Evolutionary conservation across 37 sponge, comb jelly and placozoan genomes (phyloP), one percentile per base, ranked within the genome.

Genomic region (Amphimedon queenslandica): DNA sequence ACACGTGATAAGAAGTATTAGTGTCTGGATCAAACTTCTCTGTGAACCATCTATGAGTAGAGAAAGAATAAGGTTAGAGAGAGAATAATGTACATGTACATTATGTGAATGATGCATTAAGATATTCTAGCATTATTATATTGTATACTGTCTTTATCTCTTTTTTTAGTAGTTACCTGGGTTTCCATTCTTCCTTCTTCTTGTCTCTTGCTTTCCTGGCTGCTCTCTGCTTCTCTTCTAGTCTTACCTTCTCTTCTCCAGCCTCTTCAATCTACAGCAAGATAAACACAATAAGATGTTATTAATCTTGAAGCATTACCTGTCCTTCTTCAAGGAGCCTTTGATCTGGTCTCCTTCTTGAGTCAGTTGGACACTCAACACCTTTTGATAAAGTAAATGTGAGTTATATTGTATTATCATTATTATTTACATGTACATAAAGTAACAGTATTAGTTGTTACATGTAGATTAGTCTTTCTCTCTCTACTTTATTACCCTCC

Each of bases 141-240:
- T n/a, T n/a, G n/a, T n/a, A n/a, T n/a, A n/a, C n/a, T n/a, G n/a
- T n/a, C n/a, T n/a, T n/a, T n/a, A n/a, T n/a, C n/a, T n/a, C n/a
- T n/a, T n/a, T n/a, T n/a, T n/a, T 13, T 18, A 18, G 70, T 28
- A 74, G 75, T 77, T 30, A 92, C 93, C 74, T 10, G 34, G 93
- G 93, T 58, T 64, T 78, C 85, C 85, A 92, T 42, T 42, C 65
- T 58, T 77, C 72, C 29, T 73, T 77, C 21, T 13, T 55, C 8
- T 70, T 38, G 53, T 90, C 88, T 25, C 90, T 71, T 32, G 0
- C 3, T 41, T 67, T 77, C 27, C 92, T 57, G 16, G 87, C 81
- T 29, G 86, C 83, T 67, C 98, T 71, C 76, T 97, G 98, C 81
- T 92, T 93, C 60, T 97, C 98, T 64, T 97, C 98, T 25, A 97